Evolutionary conservation across 2,888 invertebrate species (phyloP).

Genomic region (Petrolisthes manimaculis): DNA sequence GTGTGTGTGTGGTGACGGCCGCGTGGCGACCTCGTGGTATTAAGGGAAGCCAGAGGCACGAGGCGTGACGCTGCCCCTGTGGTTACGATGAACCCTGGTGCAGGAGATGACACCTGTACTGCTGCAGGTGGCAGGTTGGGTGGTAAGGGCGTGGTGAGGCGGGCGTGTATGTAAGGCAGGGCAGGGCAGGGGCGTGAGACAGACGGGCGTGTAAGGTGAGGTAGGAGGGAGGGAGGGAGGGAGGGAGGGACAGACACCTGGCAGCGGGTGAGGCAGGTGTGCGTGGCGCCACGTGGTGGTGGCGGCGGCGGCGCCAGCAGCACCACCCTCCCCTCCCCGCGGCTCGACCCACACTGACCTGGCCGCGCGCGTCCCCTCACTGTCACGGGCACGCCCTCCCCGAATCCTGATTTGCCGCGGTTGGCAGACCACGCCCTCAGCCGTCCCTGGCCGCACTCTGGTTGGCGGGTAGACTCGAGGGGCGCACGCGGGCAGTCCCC

Average conservation of each 20-base stretch:
- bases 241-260: conserved; percentile 26
- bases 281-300: conserved; percentile 33
- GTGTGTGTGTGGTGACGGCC: conserved; percentile 12
- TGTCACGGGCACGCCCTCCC: conserved; percentile 43
- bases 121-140: not conserved
- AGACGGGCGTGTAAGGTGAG: not conserved
- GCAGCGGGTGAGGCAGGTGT: conserved; percentile 41
- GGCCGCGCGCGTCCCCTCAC: conserved; percentile 59
- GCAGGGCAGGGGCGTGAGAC: conserved; percentile 14
- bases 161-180: not conserved
- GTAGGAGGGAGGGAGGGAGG: not conserved
- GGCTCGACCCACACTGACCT: conserved; percentile 54
- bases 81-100: not conserved
- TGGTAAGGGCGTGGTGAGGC: not conserved
- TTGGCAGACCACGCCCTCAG: conserved; percentile 21
- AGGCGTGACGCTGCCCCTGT: not conserved
- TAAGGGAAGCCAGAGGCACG: conserved; percentile 21
- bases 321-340: conserved; percentile 52
- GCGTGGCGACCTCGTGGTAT: conserved; percentile 27
- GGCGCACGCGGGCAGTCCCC: conserved; percentile 58
- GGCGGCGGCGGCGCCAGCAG: conserved; percentile 29
- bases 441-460: conserved; percentile 29
- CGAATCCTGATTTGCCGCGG: conserved; percentile 49
- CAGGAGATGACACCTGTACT: not conserved
- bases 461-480: conserved; percentile 50